phyloP scores from a whole-genome alignment of 1,140 invertebrate species.

The Hetaerina americana region DNA sequence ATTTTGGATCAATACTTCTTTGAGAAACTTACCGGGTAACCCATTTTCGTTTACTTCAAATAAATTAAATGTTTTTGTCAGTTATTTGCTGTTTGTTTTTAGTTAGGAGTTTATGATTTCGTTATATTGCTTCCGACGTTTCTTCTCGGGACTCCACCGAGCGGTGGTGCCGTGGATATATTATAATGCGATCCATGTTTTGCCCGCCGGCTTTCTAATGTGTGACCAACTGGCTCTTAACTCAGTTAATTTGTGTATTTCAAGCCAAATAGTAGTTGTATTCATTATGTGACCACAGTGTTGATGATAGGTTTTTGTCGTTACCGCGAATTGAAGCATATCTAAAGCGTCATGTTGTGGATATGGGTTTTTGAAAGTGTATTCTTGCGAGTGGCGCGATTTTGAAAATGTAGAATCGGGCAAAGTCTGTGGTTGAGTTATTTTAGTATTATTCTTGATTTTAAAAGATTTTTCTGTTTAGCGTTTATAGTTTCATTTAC shows the following conservation, averaged over 20 bases:
- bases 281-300: too few species aligned
- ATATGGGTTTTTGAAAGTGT: too few species aligned
- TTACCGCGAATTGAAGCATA: too few species aligned
- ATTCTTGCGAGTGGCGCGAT: too few species aligned
- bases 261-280: too few species aligned
- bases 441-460: neutral
- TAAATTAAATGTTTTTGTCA: neutral
- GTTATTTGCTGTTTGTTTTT: neutral
- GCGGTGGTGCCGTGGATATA: constrained; percentile 3
- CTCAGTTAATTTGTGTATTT: neutral
- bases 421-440: neutral
- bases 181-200: constrained; percentile 13
- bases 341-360: too few species aligned
- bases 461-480: neutral
- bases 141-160: neutral
- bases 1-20: constrained; percentile 14
- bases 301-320: too few species aligned
- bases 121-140: neutral
- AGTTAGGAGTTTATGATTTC: neutral
- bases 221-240: neutral
- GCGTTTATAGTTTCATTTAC: neutral
- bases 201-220: constrained; percentile 9
- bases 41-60: constrained; percentile 5
- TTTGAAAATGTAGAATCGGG: too few species aligned
- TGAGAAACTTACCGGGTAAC: constrained; percentile 12